Evolutionary conservation across 37 sponge, comb jelly and placozoan genomes (phyloP).

Genomic region (Diacarnus erythraeanus): DNA sequence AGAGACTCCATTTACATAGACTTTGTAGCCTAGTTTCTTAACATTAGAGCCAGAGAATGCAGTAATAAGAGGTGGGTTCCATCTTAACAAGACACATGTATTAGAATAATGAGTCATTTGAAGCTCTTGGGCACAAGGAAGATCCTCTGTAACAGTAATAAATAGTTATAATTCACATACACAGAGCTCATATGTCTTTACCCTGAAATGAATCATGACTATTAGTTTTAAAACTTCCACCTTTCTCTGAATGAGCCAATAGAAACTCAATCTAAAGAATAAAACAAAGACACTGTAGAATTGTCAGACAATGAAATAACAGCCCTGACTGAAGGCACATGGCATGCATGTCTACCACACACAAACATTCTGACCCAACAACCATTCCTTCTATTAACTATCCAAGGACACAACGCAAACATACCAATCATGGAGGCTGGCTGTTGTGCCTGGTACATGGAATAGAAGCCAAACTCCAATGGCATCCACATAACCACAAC

Average conservation of each 20-base stretch:
- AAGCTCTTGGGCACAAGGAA: conserved; percentile 36
- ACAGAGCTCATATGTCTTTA: no score
- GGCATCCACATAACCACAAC: not conserved
- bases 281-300: no score
- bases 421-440: no score
- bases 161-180: not conserved
- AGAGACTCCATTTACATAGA: conserved; percentile 54
- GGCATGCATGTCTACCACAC: no score
- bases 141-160: not conserved
- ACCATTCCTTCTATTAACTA: no score
- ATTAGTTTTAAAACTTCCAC: no score
- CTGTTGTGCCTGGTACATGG: not conserved
- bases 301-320: no score
- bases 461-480: not conserved
- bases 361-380: no score
- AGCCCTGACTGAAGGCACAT: no score
- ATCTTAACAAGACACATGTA: conserved; percentile 52
- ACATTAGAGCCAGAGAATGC: not conserved
- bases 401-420: not conserved
- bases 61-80: conserved; percentile 21
- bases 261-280: no score
- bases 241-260: no score
- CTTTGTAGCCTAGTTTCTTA: conserved; percentile 25
- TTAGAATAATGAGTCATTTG: conserved; percentile 56
- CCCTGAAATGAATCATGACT: no score